A percentile compares a stretch with the other conserved stretches of the same genome.
phyloP scores from a whole-genome alignment of 2,797 vertebrate genomes.

The Phalloptychus januarius region DNA sequence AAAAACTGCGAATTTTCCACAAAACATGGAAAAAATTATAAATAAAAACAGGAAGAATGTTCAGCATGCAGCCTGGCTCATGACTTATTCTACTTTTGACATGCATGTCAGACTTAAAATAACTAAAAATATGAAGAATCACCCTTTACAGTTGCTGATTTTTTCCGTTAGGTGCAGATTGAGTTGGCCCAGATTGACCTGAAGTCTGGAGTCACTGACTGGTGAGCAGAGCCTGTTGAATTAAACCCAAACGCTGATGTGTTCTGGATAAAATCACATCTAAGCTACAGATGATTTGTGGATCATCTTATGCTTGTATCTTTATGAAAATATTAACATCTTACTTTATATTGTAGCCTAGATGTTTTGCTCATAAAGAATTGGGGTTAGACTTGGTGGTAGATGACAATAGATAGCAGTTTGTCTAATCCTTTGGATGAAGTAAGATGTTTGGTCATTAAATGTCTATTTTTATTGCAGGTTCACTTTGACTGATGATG shows the following conservation, averaged over 20 bases:
- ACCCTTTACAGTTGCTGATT: background rate
- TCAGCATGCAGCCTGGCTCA: background rate
- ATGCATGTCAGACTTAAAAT: background rate
- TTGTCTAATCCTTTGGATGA: background rate
- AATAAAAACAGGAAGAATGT: conserved; percentile 1
- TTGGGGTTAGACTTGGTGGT: background rate
- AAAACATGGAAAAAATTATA: background rate
- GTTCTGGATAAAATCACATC: background rate
- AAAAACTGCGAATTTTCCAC: too few species aligned
- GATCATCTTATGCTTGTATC: background rate
- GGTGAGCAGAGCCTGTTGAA: conserved; percentile 78
- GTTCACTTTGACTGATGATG: conserved; percentile 85
- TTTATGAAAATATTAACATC: background rate
- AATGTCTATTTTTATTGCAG: conserved; percentile 66
- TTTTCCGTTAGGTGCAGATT: conserved; percentile 81
- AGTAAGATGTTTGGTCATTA: background rate
- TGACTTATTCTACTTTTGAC: background rate
- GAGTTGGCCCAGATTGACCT: conserved; percentile 85
- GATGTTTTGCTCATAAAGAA: background rate
- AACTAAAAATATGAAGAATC: background rate
- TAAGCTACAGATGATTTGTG: background rate
- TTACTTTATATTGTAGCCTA: background rate
- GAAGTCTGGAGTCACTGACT: conserved; percentile 83
- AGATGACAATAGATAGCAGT: background rate
- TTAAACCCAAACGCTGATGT: background rate